Evolutionary conservation across 1,140 invertebrate species (phyloP), one percentile per base, ranked within the genome.

Genomic region (Pygmarrhopalites habei): DNA sequence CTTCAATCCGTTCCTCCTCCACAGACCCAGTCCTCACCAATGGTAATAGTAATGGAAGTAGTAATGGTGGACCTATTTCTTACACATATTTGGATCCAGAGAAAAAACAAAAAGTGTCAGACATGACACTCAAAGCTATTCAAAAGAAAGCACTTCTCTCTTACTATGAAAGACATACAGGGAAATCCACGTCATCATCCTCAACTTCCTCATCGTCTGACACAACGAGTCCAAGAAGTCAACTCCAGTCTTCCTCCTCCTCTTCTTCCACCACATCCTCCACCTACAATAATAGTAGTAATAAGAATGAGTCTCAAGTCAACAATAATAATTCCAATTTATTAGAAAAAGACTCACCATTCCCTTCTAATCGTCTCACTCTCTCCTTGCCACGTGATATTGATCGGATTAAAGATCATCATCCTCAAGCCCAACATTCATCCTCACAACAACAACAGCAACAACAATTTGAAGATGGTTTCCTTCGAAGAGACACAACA

Each of bases 91-190:
- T 87, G 43, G 86, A 89, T 72, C 85, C 86, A 0, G 84, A 85
- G n/a, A 89, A 89, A 73, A 85, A 83, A 53, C 84, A 85, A 67
- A 80, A 81, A 65, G 81, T 88, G 23, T 82, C 85, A 1, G 87
- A 89, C 73, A 74, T 86, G 2, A 87, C 89, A 0, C 73, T 92
- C 1, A 92, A 92, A 75, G 88, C 87, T 0, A 86, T 91, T 30
- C 89, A 92, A 71, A 90, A 92, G 74, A 88, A 91, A 72, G 90
- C 90, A 0, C 76, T 93, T 1, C 76, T 90, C 26, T 89, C 87
- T 1, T 92, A 89, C 66, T 90, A 91, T 74, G 88, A 91, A 71
- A 79, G 87, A 35, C 87, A 90, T 69, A 74, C 73, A 3, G 72
- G 73, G n/a, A 72, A 69, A 56, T 61, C 52, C 15, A 32, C 39